A percentile compares a stretch with the other conserved stretches of the same genome.
Conservation (phyloP, 2,113 vertebrate genomes). For the Lepus americanus region DNA sequence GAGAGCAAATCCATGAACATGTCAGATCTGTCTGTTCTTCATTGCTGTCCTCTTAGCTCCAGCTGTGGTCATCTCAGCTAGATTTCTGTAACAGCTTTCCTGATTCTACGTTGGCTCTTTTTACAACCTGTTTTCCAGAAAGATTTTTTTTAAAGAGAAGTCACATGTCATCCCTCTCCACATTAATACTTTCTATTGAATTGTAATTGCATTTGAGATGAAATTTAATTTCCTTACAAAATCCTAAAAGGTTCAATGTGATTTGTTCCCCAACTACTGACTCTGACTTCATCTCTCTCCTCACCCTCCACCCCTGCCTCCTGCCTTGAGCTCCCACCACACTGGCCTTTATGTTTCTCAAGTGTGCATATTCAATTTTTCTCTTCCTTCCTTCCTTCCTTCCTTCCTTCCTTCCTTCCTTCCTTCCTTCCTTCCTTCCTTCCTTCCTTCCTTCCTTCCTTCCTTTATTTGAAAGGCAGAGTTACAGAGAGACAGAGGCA, state of each 20-base stretch:
- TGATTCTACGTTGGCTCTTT: not conserved
- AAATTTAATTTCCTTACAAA: not conserved
- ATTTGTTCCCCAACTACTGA: not conserved
- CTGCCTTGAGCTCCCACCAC: not conserved
- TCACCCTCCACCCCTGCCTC: not conserved
- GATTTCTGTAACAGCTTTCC: not conserved
- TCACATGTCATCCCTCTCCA: not conserved
- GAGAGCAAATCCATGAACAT: not conserved
- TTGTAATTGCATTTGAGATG: slow-evolving; percentile 32
- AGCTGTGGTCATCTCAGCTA: not conserved
- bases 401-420: too few relatives aligned
- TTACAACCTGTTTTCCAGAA: not conserved
- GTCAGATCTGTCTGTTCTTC: not conserved
- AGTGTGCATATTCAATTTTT: not conserved
- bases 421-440: too few relatives aligned
- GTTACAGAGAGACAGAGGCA: too few relatives aligned
- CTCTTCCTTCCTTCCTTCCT: too few relatives aligned
- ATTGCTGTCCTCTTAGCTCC: not conserved
- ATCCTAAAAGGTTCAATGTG: not conserved
- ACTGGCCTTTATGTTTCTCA: not conserved
- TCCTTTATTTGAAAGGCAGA: too few relatives aligned
- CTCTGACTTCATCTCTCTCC: not conserved
- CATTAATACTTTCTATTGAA: not conserved
- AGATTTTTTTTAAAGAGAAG: slow-evolving; percentile 19
- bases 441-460: too few relatives aligned